phyloP scores from a whole-genome alignment of 2,797 vertebrate species.

The Molossus alvarezi region DNA sequence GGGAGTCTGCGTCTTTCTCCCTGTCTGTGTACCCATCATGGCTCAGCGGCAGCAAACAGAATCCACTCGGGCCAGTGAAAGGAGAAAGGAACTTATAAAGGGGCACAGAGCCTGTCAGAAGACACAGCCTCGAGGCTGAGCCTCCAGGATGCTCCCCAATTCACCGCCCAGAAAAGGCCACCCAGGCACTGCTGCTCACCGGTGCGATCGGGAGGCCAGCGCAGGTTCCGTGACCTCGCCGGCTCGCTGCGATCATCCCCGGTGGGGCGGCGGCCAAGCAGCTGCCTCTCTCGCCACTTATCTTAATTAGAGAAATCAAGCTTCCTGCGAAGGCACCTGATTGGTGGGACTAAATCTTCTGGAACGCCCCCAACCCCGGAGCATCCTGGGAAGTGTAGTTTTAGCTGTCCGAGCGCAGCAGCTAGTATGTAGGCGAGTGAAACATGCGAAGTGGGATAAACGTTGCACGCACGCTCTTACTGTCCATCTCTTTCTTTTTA shows the following conservation, averaged over 20 bases:
- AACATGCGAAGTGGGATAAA: neutral
- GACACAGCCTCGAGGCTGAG: neutral
- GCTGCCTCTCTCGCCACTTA: neutral
- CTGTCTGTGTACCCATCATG: neutral
- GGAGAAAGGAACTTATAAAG: neutral
- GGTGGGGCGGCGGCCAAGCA: neutral
- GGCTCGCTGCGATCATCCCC: rapidly evolving
- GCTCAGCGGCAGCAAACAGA: neutral
- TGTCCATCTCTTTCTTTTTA: neutral
- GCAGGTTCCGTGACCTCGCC: neutral
- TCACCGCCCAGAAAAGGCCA: neutral
- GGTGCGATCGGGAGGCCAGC: neutral
- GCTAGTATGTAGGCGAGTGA: neutral
- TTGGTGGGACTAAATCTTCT: constrained; percentile 20
- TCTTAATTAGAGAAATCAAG: constrained; percentile 66
- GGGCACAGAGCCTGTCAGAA: neutral
- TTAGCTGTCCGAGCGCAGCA: neutral
- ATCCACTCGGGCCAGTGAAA: neutral
- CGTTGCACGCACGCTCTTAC: neutral
- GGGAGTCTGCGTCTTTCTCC: neutral
- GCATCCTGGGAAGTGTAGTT: constrained; percentile 79
- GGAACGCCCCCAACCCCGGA: rapidly evolving
- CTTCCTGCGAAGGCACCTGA: constrained; percentile 65
- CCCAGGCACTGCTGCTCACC: neutral
- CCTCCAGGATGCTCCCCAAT: neutral